Percentiles rank a stretch among this genome's conserved stretches.
Conservation (phyloP, 2,888 invertebrate species). For the Calameuta idolon region DNA sequence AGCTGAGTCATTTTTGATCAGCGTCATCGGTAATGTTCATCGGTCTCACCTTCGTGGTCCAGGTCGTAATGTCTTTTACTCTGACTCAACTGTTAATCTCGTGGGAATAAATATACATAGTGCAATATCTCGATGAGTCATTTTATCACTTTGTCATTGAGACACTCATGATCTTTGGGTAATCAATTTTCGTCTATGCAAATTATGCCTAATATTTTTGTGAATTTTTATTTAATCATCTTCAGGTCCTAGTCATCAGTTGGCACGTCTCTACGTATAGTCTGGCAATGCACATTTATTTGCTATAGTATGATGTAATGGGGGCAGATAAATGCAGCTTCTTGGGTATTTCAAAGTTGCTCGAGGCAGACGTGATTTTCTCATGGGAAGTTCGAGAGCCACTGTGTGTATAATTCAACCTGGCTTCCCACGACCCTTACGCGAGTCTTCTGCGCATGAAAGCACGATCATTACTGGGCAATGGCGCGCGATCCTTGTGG, state of each 20-base stretch:
- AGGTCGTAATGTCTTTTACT: background rate
- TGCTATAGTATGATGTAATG: background rate
- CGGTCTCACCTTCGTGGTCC: background rate
- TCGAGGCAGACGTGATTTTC: background rate
- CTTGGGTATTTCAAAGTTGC: background rate
- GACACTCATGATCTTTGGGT: background rate
- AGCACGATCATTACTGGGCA: background rate
- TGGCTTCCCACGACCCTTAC: background rate
- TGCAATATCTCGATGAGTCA: background rate
- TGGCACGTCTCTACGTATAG: background rate
- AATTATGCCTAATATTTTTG: background rate
- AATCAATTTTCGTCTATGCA: background rate
- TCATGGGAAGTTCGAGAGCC: background rate
- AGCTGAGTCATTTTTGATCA: constrained; percentile 20
- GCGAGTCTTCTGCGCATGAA: background rate
- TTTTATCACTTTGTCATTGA: background rate
- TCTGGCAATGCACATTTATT: background rate
- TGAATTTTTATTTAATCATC: background rate
- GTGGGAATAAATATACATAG: background rate
- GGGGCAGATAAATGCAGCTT: background rate
- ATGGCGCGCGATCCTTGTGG: background rate
- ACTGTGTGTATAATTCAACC: background rate
- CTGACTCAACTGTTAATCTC: background rate
- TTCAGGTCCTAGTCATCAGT: background rate
- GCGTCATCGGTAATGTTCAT: background rate